phyloP scores from a whole-genome alignment of 1,140 invertebrate species.

The Latrodectus geometricus region DNA sequence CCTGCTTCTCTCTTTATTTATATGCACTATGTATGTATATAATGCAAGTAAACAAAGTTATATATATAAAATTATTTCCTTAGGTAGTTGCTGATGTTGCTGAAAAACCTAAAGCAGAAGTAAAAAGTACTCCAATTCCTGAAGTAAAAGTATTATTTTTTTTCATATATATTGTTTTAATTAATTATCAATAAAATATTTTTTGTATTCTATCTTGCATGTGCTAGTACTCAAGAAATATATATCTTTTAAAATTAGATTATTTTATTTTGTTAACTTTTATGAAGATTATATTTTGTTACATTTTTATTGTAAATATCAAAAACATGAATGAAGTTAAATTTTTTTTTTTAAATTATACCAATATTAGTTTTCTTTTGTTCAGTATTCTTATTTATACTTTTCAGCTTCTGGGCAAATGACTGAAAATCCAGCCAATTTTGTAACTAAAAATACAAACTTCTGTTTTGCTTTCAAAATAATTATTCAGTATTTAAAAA shows the following conservation, averaged over 20 bases:
- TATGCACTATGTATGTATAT: neutral
- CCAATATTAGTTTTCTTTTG: too few species aligned
- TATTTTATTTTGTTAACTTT: neutral
- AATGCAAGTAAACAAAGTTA: neutral
- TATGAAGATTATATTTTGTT: too few species aligned
- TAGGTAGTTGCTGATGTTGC: slow-evolving; percentile 32
- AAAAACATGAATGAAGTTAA: too few species aligned
- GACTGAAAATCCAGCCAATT: too few species aligned
- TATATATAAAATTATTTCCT: neutral
- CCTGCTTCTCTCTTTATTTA: neutral
- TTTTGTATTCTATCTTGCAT: neutral
- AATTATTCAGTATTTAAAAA: too few species aligned
- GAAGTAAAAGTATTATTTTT: neutral
- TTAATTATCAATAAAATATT: neutral
- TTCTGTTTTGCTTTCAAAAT: too few species aligned
- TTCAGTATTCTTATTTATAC: too few species aligned
- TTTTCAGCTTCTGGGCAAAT: too few species aligned
- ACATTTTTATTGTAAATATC: too few species aligned
- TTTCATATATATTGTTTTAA: neutral
- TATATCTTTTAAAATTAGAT: neutral
- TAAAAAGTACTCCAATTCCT: neutral
- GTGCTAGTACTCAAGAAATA: neutral
- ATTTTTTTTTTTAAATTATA: too few species aligned
- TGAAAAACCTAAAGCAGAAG: slow-evolving; percentile 13
- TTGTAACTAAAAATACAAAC: too few species aligned